A percentile compares a stretch with the other conserved stretches of the same genome.
These are phyloP conservation scores for Lamellibrachia columna DNA, from an alignment of 2,888 invertebrate species.

Conservation along the genomic window DNA sequence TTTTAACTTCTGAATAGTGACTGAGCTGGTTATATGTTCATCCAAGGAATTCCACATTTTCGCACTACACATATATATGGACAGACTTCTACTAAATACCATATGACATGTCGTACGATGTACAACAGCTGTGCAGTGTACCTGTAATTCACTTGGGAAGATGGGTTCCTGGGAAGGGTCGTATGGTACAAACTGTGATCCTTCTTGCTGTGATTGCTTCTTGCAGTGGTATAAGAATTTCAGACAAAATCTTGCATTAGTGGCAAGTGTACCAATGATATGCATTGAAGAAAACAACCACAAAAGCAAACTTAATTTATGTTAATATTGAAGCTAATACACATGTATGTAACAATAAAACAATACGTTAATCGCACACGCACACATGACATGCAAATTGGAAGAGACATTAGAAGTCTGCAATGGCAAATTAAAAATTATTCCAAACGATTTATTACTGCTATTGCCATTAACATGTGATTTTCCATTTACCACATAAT, in stretches of 20 bases:
- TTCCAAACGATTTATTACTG: no score
- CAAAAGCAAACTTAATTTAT: background rate
- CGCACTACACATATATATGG: no score
- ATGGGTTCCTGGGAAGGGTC: slow-evolving; percentile 88
- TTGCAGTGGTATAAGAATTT: background rate
- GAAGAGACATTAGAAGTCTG: no score
- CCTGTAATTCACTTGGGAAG: slow-evolving; percentile 86
- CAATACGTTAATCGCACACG: no score
- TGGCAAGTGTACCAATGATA: background rate
- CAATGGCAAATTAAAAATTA: no score
- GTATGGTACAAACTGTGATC: slow-evolving; percentile 74
- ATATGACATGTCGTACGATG: background rate
- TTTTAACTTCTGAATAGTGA: no score
- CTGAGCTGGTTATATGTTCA: no score
- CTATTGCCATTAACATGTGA: no score
- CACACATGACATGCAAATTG: no score
- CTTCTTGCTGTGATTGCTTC: background rate
- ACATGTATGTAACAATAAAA: no score
- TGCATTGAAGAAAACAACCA: background rate
- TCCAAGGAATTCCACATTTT: no score
- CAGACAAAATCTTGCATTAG: background rate
- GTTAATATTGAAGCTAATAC: background rate
- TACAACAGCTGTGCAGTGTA: slow-evolving; percentile 53
- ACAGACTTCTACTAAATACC: background rate
- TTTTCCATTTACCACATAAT: no score